Evolutionary conservation across 1,140 invertebrate genomes (phyloP).

Genomic region (Sogatella furcifera): DNA sequence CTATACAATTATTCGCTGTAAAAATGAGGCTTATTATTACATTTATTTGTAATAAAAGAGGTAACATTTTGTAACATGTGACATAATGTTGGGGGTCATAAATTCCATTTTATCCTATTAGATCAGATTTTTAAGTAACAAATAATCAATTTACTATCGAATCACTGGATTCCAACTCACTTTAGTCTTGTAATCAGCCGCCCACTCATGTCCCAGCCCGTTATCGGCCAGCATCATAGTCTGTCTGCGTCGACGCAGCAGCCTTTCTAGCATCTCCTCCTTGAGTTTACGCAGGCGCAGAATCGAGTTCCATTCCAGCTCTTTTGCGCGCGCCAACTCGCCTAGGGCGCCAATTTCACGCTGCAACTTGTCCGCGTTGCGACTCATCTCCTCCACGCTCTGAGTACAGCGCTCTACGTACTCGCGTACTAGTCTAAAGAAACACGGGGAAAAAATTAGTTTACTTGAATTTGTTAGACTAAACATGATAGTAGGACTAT

Average conservation of each 20-base stretch:
- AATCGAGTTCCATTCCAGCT: constrained; percentile 74
- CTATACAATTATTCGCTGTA: no score
- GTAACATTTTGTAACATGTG: no score
- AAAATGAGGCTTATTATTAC: no score
- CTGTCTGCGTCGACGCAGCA: constrained; percentile 49
- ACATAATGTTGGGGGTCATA: no score
- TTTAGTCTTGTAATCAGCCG: not conserved
- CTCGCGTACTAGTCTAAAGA: constrained; percentile 38
- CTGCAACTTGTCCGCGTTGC: constrained; percentile 43
- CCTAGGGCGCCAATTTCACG: constrained; percentile 52
- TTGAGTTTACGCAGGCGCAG: constrained; percentile 65
- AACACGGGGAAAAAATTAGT: constrained; percentile 4
- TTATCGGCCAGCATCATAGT: constrained; percentile 31
- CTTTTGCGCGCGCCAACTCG: constrained; percentile 58
- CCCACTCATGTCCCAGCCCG: not conserved
- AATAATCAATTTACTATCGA: no score
- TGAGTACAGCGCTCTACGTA: constrained; percentile 44
- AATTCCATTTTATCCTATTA: no score
- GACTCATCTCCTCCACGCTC: constrained; percentile 44
- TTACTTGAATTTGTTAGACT: no score
- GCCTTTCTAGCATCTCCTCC: constrained; percentile 58
- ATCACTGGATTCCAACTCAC: not conserved
- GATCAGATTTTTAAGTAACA: no score
- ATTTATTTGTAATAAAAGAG: no score
- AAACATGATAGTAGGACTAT: no score